Percentiles rank a stretch among this genome's conserved stretches.
Conservation (phyloP, 2,797 vertebrate genomes). For the Phataginus tetradactyla region DNA sequence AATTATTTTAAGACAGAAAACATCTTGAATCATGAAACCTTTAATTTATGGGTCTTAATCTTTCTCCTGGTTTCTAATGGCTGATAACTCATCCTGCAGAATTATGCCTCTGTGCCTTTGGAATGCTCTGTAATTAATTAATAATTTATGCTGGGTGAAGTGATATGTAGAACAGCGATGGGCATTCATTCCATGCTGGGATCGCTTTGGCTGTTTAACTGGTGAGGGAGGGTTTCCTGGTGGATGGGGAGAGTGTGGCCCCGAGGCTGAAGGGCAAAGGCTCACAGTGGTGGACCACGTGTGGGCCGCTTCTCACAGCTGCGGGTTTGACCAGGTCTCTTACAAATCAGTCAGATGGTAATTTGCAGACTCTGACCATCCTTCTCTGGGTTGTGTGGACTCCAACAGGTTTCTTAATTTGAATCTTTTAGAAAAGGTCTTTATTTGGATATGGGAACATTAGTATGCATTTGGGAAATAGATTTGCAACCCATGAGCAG, state of each 20-base stretch:
- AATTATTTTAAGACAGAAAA: constrained; percentile 72
- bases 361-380: not conserved
- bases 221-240: constrained; percentile 50
- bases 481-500: not conserved
- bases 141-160: constrained; percentile 84
- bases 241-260: not conserved
- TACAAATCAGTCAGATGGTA: not conserved
- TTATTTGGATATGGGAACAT: not conserved
- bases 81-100: constrained; percentile 73
- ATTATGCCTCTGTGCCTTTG: constrained; percentile 77
- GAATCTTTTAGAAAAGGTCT: constrained; percentile 18
- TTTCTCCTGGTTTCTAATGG: constrained; percentile 66
- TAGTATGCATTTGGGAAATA: constrained; percentile 1
- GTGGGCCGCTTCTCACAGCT: not conserved
- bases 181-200: constrained; percentile 54
- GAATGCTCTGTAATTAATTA: constrained; percentile 83
- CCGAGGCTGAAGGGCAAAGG: not conserved
- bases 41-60: constrained; percentile 61
- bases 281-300: not conserved
- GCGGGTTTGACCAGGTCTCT: not conserved
- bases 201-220: constrained; percentile 58
- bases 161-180: constrained; percentile 66
- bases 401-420: not conserved
- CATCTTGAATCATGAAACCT: constrained; percentile 65
- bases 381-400: not conserved